These are phyloP conservation scores for Odontomyia ornata DNA, from an alignment of 2,888 invertebrate species.

Conservation along the genomic window DNA sequence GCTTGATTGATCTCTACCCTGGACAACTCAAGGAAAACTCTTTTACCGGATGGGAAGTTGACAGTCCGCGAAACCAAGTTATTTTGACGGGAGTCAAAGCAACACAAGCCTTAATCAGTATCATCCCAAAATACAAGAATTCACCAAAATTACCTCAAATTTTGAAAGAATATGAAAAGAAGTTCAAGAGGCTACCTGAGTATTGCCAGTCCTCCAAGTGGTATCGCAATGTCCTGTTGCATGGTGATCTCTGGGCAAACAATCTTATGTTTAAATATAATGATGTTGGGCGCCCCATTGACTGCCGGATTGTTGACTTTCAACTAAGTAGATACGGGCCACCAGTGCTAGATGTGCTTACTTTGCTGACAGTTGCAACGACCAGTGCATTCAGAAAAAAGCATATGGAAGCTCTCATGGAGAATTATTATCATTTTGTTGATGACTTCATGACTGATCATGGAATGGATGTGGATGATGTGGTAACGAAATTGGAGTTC, in stretches of 20 bases:
- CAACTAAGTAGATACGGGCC: slow-evolving; percentile 74
- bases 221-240: slow-evolving; percentile 62
- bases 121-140: slow-evolving; percentile 56
- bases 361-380: slow-evolving; percentile 66
- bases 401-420: slow-evolving; percentile 65
- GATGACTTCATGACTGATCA: slow-evolving; percentile 62
- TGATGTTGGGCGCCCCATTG: slow-evolving; percentile 62
- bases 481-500: slow-evolving; percentile 65
- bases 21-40: slow-evolving; percentile 60
- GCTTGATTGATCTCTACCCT: slow-evolving; percentile 56
- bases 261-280: slow-evolving; percentile 64
- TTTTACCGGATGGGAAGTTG: slow-evolving; percentile 56
- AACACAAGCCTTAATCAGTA: slow-evolving; percentile 57
- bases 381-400: slow-evolving; percentile 62
- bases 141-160: slow-evolving; percentile 54
- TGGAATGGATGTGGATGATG: slow-evolving; percentile 61
- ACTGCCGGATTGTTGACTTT: slow-evolving; percentile 75
- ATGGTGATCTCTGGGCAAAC: slow-evolving; percentile 66
- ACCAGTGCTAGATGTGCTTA: slow-evolving; percentile 70
- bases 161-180: slow-evolving; percentile 54
- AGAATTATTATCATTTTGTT: slow-evolving; percentile 69
- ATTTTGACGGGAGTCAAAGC: slow-evolving; percentile 57
- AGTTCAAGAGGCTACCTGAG: slow-evolving; percentile 57
- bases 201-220: slow-evolving; percentile 58
- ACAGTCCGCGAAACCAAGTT: slow-evolving; percentile 56